These are phyloP conservation scores for Scelioninae gen. 2 DNA, from an alignment of 2,888 invertebrate species.

Conservation along the genomic window DNA sequence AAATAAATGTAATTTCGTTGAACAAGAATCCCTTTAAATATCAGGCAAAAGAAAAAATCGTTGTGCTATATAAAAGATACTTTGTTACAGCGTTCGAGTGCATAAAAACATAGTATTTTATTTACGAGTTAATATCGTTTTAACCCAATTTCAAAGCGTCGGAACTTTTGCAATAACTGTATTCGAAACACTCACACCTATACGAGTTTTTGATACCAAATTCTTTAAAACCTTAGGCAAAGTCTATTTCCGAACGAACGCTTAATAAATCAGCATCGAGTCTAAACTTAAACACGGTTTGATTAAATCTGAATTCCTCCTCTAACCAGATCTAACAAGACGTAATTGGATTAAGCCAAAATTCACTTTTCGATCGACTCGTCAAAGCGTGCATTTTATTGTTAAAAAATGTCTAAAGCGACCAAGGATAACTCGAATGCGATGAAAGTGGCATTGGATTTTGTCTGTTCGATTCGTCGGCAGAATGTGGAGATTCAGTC, in stretches of 20 bases:
- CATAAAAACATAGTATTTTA: too few species aligned
- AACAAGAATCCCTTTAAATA: too few species aligned
- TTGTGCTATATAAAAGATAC: too few species aligned
- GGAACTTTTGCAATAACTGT: conserved; percentile 22
- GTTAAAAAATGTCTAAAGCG: conserved; percentile 13
- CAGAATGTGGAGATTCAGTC: background rate
- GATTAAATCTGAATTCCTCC: conserved; percentile 49
- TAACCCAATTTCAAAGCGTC: background rate
- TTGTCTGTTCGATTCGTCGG: background rate
- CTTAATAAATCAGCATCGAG: conserved; percentile 40
- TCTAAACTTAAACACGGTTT: conserved; percentile 44
- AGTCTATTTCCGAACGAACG: conserved; percentile 2
- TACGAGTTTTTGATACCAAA: conserved; percentile 11
- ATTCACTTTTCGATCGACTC: conserved; percentile 28
- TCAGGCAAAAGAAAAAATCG: too few species aligned
- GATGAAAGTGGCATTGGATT: background rate
- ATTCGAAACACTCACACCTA: conserved; percentile 9
- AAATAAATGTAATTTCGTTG: too few species aligned
- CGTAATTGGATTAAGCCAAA: conserved; percentile 51
- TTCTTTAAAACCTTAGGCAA: conserved; percentile 20
- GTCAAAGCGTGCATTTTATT: conserved; percentile 14
- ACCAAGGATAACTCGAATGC: conserved; percentile 5
- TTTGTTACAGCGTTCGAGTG: too few species aligned
- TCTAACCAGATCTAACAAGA: conserved; percentile 46
- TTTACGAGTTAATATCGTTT: conserved; percentile 6